Conservation (phyloP, 2,888 invertebrate genomes). For the Hofmannophila pseudospretella region DNA sequence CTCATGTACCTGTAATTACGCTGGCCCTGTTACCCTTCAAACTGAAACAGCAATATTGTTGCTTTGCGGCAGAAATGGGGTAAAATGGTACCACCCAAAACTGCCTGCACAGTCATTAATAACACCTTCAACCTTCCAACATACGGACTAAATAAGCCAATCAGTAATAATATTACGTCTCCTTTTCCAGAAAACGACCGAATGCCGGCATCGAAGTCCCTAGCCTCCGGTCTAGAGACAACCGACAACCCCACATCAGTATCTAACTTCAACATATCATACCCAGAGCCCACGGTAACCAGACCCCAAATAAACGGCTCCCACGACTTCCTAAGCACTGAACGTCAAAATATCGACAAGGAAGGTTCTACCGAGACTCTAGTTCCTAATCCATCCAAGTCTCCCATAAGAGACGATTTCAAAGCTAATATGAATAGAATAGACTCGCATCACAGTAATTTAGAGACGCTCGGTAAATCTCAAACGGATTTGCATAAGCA, state of each 20-base stretch:
- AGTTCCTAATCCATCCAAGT: slow-evolving; percentile 24
- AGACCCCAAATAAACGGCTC: slow-evolving; percentile 41
- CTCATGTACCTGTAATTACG: no score
- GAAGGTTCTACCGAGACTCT: slow-evolving; percentile 36
- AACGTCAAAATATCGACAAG: slow-evolving; percentile 36
- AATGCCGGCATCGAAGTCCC: slow-evolving; percentile 44
- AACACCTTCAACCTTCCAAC: no score
- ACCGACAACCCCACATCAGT: slow-evolving; percentile 34
- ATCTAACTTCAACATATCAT: slow-evolving; percentile 50
- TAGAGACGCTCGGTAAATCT: slow-evolving; percentile 46
- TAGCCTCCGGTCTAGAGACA: slow-evolving; percentile 48
- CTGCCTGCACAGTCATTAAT: no score
- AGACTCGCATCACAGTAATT: slow-evolving; percentile 65
- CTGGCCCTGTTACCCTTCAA: no score
- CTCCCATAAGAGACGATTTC: slow-evolving; percentile 42
- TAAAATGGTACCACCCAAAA: no score
- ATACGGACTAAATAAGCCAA: no score
- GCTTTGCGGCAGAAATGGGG: no score
- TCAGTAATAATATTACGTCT: no score
- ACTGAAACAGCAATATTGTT: no score
- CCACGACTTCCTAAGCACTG: slow-evolving; percentile 49
- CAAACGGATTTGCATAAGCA: slow-evolving; percentile 27
- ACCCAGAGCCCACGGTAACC: slow-evolving; percentile 21
- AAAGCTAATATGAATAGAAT: slow-evolving; percentile 73
- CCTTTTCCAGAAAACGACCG: slow-evolving; percentile 35